Percentiles rank a stretch among this genome's conserved stretches.
Conservation (phyloP, 1,140 invertebrate species). For the Zaprionus tsacasi region DNA sequence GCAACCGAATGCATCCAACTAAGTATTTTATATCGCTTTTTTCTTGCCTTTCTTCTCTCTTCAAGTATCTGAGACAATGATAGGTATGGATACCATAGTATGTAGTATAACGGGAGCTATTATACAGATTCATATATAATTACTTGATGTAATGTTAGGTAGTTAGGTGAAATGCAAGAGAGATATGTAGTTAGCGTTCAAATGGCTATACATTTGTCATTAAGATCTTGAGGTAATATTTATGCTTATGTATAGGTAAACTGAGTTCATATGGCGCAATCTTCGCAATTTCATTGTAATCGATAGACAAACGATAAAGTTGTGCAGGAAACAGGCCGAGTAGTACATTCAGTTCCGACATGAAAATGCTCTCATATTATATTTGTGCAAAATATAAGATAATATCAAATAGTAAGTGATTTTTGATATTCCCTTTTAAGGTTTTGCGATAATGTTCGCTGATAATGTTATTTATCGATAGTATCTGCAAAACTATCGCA, state of each 20-base stretch:
- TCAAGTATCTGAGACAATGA: slow-evolving; percentile 7
- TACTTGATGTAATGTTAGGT: neutral
- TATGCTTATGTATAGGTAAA: neutral
- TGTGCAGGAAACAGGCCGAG: too few relatives aligned
- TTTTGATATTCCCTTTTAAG: too few relatives aligned
- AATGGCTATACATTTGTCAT: neutral
- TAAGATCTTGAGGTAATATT: neutral
- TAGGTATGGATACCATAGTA: neutral
- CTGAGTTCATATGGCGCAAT: too few relatives aligned
- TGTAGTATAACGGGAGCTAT: neutral
- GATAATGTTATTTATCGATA: too few relatives aligned
- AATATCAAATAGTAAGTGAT: too few relatives aligned
- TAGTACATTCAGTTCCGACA: too few relatives aligned
- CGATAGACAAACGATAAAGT: too few relatives aligned
- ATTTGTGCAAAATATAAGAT: too few relatives aligned
- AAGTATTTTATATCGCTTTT: slow-evolving; percentile 11
- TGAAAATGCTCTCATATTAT: too few relatives aligned
- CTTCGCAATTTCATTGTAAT: neutral
- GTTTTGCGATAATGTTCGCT: too few relatives aligned
- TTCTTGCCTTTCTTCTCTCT: neutral
- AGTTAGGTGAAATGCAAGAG: neutral
- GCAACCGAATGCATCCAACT: slow-evolving; percentile 38
- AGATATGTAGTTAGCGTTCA: neutral
- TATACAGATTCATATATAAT: slow-evolving; percentile 4
- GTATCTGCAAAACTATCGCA: too few relatives aligned